phyloP scores from a whole-genome alignment of 2,888 invertebrate species.

The Ichneumoninae sp. region DNA sequence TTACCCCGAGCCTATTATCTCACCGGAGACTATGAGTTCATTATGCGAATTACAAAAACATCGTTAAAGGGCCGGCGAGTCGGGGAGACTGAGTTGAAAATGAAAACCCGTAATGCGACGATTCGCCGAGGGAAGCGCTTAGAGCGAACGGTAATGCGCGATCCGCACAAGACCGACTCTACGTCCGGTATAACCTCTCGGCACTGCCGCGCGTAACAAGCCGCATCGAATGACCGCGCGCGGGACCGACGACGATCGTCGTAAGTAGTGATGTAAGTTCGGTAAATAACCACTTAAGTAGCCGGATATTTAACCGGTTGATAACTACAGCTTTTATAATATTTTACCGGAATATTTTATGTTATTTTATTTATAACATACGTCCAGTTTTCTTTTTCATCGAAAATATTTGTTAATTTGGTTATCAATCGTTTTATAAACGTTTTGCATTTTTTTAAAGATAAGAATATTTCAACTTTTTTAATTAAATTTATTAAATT shows the following conservation, averaged over 20 bases:
- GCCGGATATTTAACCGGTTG: too few relatives aligned
- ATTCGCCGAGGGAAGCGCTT: conserved; percentile 34
- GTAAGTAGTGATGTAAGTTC: neutral
- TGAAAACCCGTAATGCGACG: conserved; percentile 47
- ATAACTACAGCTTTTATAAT: too few relatives aligned
- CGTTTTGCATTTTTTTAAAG: too few relatives aligned
- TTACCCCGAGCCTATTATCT: conserved; percentile 40
- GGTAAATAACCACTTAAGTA: too few relatives aligned
- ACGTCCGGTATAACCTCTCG: neutral
- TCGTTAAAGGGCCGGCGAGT: conserved; percentile 29
- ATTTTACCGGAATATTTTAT: too few relatives aligned
- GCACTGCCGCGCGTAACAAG: neutral
- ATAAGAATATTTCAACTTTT: too few relatives aligned
- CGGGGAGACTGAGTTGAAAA: conserved; percentile 52
- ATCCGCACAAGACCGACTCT: too few relatives aligned
- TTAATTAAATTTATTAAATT: too few relatives aligned
- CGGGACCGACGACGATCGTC: neutral
- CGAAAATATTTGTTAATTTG: too few relatives aligned
- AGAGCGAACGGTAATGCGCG: neutral
- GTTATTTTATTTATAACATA: too few relatives aligned
- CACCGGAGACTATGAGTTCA: conserved; percentile 31
- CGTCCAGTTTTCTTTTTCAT: too few relatives aligned
- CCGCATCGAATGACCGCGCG: conserved; percentile 15
- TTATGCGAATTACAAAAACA: conserved; percentile 28
- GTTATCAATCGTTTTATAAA: too few relatives aligned